Conservation (phyloP, 2,888 invertebrate genomes). For the Acleris cristana region DNA sequence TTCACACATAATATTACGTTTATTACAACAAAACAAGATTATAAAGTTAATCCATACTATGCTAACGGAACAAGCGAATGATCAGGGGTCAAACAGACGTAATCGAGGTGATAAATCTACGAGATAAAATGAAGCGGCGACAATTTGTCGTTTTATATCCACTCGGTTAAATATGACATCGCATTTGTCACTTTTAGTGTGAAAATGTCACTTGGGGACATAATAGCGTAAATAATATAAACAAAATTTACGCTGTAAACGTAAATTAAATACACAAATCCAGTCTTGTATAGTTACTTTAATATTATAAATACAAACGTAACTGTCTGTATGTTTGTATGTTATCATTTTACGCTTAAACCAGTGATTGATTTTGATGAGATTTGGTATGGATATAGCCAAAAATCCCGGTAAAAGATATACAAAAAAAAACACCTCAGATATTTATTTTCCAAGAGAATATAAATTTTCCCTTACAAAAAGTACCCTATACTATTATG, state of each 20-base stretch:
- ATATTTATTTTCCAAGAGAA: no score
- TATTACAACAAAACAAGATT: background rate
- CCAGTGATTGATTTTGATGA: background rate
- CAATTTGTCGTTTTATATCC: constrained; percentile 3
- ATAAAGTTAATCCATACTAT: constrained; percentile 40
- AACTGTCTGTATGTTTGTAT: background rate
- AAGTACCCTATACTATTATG: no score
- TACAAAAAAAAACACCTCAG: no score
- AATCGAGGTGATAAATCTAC: constrained; percentile 69
- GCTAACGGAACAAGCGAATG: constrained; percentile 50
- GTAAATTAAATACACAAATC: no score
- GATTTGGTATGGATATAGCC: background rate
- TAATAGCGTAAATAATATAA: no score
- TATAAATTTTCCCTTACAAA: no score
- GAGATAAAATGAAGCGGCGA: constrained; percentile 40
- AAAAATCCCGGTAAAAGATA: background rate
- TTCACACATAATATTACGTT: no score
- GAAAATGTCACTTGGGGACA: background rate
- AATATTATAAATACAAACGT: background rate
- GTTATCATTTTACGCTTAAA: background rate
- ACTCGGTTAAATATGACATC: background rate
- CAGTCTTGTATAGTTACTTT: background rate
- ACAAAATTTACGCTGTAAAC: no score
- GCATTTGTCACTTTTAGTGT: background rate
- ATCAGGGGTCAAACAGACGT: constrained; percentile 57